Base-by-base conservation (phyloP, 1,140 invertebrate genomes). In the Microplitis mediator region DNA sequence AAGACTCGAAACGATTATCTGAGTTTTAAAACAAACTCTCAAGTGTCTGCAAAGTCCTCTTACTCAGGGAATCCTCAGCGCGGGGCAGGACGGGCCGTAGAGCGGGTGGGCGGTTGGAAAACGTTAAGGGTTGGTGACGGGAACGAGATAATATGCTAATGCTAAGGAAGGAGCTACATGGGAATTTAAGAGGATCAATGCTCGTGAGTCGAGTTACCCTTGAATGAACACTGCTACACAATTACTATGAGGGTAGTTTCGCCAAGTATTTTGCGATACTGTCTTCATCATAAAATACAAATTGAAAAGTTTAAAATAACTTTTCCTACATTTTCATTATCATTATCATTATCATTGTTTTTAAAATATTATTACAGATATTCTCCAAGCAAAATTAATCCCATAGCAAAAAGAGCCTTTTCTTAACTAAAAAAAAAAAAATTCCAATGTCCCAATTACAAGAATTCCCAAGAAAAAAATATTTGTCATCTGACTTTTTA, bases 71-170 rank as follows among this genome's bases (percentile, higher is more conserved):
- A 82, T 78, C 75, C 74, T 51, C 11, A 8, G 11, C 23, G 52
- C 9, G 34, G 36, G 34, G 31, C 14, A 70, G 64, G 69, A n/a
- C 73, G 75, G 52, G 67, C 74, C 39, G 6, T 16, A 54, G 4
- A 68, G 60, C 13, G 32, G 54, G 13, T 8, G 34, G 50, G 62
- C 32, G 34, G 65, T 52, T n/a, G 32, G 52, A 16, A 54, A 62
- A 50, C 23, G 50, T 34, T 70, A 39, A 66, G 69, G 76, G 61
- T 65, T 75, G 74, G 76, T 74, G 79, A 76, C 75, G 79, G 75
- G 77, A 45, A 72, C 72, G 74, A 82, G 84, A 85, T 86, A 85
- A 85, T 85, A 86, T 86, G 85, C 81, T 87, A 87, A 87, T 87
- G 80, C 76, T 51, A 69, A 79, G 74, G 80, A 80, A 74, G 76